These are phyloP conservation scores for Chlamydotis undulata DNA, from an alignment of 2,113 vertebrate genomes.

Conservation along the genomic window DNA sequence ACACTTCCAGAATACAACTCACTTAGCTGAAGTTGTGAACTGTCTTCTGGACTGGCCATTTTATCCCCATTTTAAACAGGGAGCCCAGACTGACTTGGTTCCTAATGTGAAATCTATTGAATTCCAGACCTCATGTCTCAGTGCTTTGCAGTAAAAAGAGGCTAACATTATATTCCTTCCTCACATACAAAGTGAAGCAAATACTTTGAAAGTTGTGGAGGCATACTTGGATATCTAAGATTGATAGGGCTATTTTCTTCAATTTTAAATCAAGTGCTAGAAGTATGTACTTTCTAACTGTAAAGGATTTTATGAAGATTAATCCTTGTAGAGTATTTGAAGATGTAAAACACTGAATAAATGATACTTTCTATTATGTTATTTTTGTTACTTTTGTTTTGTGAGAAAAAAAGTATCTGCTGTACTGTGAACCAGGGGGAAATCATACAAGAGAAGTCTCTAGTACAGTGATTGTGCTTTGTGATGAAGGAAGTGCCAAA, in stretches of 20 bases:
- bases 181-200: background rate
- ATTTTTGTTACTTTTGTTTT: background rate
- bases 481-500: conserved; percentile 32
- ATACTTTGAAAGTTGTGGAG: background rate
- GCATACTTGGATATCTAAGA: background rate
- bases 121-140: background rate
- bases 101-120: background rate
- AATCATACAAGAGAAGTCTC: background rate
- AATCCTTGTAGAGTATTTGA: background rate
- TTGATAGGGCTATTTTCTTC: background rate
- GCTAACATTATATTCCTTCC: background rate
- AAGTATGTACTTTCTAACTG: background rate
- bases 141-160: background rate
- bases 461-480: background rate
- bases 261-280: background rate
- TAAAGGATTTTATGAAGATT: background rate
- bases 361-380: background rate
- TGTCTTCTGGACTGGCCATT: background rate
- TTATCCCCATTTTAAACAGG: background rate
- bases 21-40: background rate
- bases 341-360: background rate
- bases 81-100: background rate
- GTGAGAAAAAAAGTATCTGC: background rate
- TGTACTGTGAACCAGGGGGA: background rate
- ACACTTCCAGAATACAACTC: background rate